Percentiles rank a stretch among this genome's conserved stretches.
Evolutionary conservation across 1,140 invertebrate species (phyloP).

Genomic region (Pseudachorutes palmiensis): DNA sequence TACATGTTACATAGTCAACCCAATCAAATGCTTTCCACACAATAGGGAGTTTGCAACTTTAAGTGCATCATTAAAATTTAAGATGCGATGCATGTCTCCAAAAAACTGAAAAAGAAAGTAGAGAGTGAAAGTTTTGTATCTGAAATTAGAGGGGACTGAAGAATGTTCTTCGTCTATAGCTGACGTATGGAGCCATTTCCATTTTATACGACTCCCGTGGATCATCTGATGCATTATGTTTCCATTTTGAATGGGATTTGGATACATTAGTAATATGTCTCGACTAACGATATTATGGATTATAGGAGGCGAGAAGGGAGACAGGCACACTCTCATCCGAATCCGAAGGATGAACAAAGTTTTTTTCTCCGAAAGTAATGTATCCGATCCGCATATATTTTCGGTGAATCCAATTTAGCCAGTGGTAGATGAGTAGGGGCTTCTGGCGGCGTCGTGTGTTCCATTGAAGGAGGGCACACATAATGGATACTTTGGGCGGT

Average conservation of each 20-base stretch:
- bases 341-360: background rate
- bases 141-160: no score
- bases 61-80: no score
- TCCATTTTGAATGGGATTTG: constrained; percentile 6
- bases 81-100: no score
- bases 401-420: constrained; percentile 2
- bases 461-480: no score
- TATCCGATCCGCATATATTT: background rate
- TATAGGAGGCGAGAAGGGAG: constrained; percentile 2
- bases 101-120: no score
- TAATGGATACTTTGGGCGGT: constrained; percentile 5
- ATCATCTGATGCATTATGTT: background rate
- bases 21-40: no score
- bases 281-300: background rate
- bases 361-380: background rate
- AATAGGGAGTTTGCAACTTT: no score
- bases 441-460: background rate
- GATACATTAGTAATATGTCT: background rate
- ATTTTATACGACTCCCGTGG: background rate
- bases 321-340: no score
- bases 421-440: background rate
- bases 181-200: no score
- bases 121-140: no score
- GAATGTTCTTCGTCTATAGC: no score
- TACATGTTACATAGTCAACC: no score